Percentiles rank a stretch among this genome's conserved stretches.
Conservation (phyloP, 1,140 invertebrate genomes). For the Dendrolimus punctatus region DNA sequence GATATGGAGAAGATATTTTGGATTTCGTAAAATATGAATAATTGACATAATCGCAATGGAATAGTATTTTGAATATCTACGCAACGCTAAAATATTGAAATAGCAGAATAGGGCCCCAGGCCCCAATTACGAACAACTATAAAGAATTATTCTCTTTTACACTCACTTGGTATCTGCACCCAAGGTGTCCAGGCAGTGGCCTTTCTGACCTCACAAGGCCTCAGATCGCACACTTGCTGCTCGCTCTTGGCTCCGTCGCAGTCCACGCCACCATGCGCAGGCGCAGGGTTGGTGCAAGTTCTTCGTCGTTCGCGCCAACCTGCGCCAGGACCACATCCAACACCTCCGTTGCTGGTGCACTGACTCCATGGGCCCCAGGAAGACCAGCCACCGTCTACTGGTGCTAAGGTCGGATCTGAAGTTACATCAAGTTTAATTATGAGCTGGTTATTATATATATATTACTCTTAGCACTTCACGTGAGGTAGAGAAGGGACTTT, state of each 20-base stretch:
- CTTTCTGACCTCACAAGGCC: conserved; percentile 78
- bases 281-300: conserved; percentile 37
- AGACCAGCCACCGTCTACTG: conserved; percentile 83
- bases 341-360: conserved; percentile 61
- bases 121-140: neutral
- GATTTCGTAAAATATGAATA: no score
- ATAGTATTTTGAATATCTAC: no score
- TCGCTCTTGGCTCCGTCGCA: conserved; percentile 79
- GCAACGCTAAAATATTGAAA: no score
- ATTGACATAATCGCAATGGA: no score
- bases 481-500: no score
- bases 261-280: conserved; percentile 59
- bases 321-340: conserved; percentile 72
- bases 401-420: conserved; percentile 67
- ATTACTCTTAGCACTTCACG: no score
- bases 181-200: conserved; percentile 85
- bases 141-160: neutral
- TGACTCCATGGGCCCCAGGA: conserved; percentile 81
- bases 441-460: neutral
- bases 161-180: conserved; percentile 70
- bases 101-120: no score
- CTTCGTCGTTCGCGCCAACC: conserved; percentile 39
- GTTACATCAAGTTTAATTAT: neutral
- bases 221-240: conserved; percentile 79
- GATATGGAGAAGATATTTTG: no score